A percentile compares a stretch with the other conserved stretches of the same genome.
These are phyloP conservation scores for Deladenus siricidicola DNA, from an alignment of 2,888 invertebrate genomes.

Conservation along the genomic window DNA sequence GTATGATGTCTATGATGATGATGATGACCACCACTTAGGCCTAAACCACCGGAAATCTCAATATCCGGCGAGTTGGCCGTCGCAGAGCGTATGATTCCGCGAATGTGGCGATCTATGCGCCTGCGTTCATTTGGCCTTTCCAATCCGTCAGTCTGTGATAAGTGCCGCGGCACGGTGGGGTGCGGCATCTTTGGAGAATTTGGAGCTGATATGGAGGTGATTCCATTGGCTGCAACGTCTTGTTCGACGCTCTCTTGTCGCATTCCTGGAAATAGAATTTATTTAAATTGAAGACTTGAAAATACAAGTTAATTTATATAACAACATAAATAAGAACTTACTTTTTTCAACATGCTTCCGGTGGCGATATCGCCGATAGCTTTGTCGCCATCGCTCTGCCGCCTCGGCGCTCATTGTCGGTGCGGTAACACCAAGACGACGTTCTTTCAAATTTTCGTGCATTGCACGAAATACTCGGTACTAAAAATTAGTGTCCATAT, in stretches of 20 bases:
- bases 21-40: background rate
- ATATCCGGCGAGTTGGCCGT: background rate
- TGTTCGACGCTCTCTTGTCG: background rate
- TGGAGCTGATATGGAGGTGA: too few species aligned
- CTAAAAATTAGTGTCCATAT: constrained; percentile 17
- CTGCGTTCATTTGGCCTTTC: constrained; percentile 12
- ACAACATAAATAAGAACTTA: constrained; percentile 22
- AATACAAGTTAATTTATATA: background rate
- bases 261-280: too few species aligned
- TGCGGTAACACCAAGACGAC: constrained; percentile 43
- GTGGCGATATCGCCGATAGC: constrained; percentile 48
- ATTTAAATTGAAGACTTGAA: too few species aligned
- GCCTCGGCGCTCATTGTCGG: constrained; percentile 50
- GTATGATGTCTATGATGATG: constrained; percentile 3
- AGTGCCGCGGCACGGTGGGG: too few species aligned
- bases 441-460: constrained; percentile 23
- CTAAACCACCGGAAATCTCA: background rate
- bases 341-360: constrained; percentile 46
- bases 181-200: too few species aligned
- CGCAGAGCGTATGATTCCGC: constrained; percentile 13
- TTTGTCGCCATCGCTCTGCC: constrained; percentile 49
- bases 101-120: constrained; percentile 22
- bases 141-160: too few species aligned
- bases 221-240: too few species aligned
- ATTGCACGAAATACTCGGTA: constrained; percentile 29